Percentiles rank a stretch among this genome's conserved stretches.
phyloP scores from a whole-genome alignment of 2,113 vertebrate species.

The Chloroceryle aenea region DNA sequence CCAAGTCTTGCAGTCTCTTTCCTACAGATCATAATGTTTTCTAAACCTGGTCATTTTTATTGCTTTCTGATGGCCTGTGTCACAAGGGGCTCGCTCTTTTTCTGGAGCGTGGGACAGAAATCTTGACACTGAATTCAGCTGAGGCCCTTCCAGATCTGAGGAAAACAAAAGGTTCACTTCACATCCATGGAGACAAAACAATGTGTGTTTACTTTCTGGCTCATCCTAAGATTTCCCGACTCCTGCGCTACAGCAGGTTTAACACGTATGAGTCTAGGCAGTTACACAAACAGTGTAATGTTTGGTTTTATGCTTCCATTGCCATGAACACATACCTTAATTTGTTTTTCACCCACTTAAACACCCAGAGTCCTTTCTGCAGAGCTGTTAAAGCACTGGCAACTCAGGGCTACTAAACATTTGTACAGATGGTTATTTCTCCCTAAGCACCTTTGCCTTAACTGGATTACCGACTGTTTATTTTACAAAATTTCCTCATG shows the following conservation, averaged over 20 bases:
- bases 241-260: neutral
- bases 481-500: neutral
- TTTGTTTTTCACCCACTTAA: neutral
- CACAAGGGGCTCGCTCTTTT: neutral
- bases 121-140: neutral
- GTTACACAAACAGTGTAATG: neutral
- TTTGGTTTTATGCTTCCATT: neutral
- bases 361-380: neutral
- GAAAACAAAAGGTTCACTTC: neutral
- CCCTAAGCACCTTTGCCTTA: neutral
- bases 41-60: neutral
- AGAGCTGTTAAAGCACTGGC: neutral
- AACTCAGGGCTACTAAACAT: neutral
- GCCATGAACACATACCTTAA: neutral
- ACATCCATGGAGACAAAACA: neutral
- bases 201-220: neutral
- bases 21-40: neutral
- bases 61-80: neutral
- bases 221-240: neutral
- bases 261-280: neutral
- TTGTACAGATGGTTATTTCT: neutral
- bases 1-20: neutral
- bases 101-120: fast-evolving
- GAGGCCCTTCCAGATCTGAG: neutral
- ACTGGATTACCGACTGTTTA: neutral